phyloP scores from a whole-genome alignment of 2,113 vertebrate genomes.

The Microcebus murinus region DNA sequence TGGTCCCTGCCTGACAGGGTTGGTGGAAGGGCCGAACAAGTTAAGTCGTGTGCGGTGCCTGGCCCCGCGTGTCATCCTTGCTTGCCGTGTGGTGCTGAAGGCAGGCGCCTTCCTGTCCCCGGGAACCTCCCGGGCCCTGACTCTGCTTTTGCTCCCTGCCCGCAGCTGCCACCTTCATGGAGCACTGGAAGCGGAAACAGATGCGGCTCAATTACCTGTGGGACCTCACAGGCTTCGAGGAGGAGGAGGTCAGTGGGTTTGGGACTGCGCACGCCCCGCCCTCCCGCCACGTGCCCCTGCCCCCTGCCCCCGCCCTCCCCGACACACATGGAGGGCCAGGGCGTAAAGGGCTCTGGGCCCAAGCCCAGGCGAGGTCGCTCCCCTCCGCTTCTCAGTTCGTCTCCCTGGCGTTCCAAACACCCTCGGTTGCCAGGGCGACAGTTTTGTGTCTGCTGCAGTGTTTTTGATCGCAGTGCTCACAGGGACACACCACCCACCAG shows the following conservation, averaged over 20 bases:
- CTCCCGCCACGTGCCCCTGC: fast-evolving
- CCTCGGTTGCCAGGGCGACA: slow-evolving; percentile 62
- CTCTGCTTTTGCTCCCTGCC: background rate
- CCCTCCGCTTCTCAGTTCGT: background rate
- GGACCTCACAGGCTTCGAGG: slow-evolving; percentile 97
- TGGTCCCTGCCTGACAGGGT: fast-evolving
- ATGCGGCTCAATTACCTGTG: slow-evolving; percentile 97
- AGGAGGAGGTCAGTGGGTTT: slow-evolving; percentile 91
- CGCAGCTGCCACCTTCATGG: slow-evolving; percentile 97
- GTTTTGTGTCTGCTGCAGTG: slow-evolving; percentile 25
- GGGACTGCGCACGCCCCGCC: fast-evolving
- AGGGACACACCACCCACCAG: slow-evolving; percentile 62
- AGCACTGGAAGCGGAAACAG: slow-evolving; percentile 99
- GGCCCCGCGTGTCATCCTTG: fast-evolving
- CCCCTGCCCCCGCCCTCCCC: background rate
- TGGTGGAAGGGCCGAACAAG: fast-evolving
- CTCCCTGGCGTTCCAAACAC: background rate
- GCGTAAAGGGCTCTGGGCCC: background rate
- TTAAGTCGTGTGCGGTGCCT: fast-evolving
- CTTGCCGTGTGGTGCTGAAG: fast-evolving
- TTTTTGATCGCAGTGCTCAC: background rate
- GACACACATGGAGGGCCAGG: background rate
- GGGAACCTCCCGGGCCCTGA: background rate
- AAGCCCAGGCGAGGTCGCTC: slow-evolving; percentile 53
- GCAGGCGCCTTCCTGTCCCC: fast-evolving